Percentiles rank a stretch among this genome's conserved stretches.
phyloP scores from a whole-genome alignment of 2,888 invertebrate species.

The Cosmia trapezina region DNA sequence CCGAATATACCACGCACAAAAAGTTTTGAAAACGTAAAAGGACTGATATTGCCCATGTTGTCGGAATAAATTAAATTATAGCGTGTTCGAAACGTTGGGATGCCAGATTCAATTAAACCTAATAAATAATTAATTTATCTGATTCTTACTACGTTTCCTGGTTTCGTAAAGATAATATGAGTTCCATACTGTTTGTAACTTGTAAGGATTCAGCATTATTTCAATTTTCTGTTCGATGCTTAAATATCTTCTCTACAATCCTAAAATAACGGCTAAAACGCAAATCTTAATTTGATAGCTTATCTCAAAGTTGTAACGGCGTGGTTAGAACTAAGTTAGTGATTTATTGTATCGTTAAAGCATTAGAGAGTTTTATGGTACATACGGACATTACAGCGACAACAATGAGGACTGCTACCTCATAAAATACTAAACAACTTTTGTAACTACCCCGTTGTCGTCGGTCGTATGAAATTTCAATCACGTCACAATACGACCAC shows the following conservation, averaged over 20 bases:
- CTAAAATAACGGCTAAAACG: constrained; percentile 43
- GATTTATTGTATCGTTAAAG: constrained; percentile 73
- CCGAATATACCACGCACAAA: constrained; percentile 81
- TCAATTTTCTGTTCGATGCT: constrained; percentile 6
- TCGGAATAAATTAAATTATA: constrained; percentile 67
- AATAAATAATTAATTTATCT: constrained; percentile 33
- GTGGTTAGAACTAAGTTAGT: constrained; percentile 63
- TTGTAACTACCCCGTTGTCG: constrained; percentile 72
- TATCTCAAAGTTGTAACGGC: constrained; percentile 56
- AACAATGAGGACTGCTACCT: constrained; percentile 75
- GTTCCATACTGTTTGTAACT: not conserved
- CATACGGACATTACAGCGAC: constrained; percentile 73
- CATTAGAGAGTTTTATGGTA: constrained; percentile 76
- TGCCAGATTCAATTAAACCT: constrained; percentile 42
- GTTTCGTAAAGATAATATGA: constrained; percentile 5
- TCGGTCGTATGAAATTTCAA: constrained; percentile 76
- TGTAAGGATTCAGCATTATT: constrained; percentile 16
- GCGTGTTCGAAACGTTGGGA: constrained; percentile 28
- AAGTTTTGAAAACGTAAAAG: constrained; percentile 80
- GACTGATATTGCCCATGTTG: constrained; percentile 71
- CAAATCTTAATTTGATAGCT: constrained; percentile 61
- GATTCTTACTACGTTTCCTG: constrained; percentile 1
- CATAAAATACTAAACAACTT: constrained; percentile 80
- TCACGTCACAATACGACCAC: constrained; percentile 69
- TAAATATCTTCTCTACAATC: constrained; percentile 14